Evolutionary conservation across 2,888 invertebrate genomes (phyloP).

Genomic region (Macrosiphum euphorbiae): DNA sequence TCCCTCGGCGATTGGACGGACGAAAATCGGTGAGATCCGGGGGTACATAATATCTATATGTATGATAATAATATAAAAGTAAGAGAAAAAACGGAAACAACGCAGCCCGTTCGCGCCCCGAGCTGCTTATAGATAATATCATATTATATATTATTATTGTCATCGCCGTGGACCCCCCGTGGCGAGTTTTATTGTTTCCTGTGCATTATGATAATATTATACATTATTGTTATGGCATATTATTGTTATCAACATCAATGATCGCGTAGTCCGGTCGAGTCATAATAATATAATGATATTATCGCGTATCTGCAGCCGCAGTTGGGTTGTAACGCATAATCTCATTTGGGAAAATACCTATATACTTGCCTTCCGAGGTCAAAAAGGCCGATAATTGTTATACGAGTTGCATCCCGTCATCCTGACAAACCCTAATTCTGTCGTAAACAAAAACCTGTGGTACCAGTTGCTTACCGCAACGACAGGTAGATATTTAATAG

Average conservation of each 20-base stretch:
- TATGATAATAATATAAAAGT: neutral
- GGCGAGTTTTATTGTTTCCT: neutral
- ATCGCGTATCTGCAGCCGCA: neutral
- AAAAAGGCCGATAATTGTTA: neutral
- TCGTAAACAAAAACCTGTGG: neutral
- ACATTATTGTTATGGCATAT: conserved; percentile 4
- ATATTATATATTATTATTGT: neutral
- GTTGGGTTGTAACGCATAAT: neutral
- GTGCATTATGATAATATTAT: neutral
- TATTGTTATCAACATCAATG: neutral
- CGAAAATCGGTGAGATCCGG: neutral
- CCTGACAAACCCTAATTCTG: neutral
- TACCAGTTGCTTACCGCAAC: neutral
- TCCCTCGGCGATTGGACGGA: neutral
- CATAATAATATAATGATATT: neutral
- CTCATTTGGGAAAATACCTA: neutral
- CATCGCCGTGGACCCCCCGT: neutral
- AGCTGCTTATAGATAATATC: neutral
- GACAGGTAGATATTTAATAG: neutral
- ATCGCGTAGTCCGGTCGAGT: neutral
- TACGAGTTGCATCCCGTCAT: neutral
- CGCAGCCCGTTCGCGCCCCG: conserved; percentile 3
- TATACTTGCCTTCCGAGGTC: neutral
- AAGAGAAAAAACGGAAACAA: neutral
- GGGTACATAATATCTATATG: neutral